These are phyloP conservation scores for Rhyacophila evoluta DNA, from an alignment of 2,888 invertebrate species.

Conservation along the genomic window DNA sequence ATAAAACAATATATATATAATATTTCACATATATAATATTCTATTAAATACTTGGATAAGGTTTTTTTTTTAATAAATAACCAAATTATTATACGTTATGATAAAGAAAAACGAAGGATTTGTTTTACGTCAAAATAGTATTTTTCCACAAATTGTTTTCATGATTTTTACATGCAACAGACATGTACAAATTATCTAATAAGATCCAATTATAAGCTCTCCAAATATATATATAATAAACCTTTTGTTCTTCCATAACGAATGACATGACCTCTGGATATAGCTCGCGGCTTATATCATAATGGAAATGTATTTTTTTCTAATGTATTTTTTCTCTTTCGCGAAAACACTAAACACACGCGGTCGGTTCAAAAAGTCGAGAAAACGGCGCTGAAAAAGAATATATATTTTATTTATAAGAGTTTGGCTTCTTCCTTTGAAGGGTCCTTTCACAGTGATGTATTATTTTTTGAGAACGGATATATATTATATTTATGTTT, in stretches of 20 bases:
- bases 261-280: not conserved
- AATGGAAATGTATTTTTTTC: not conserved
- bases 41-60: too few species aligned
- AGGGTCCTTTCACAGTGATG: not conserved
- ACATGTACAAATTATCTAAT: not conserved
- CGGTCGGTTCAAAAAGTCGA: slow-evolving; percentile 13
- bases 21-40: too few species aligned
- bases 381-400: not conserved
- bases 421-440: not conserved
- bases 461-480: not conserved
- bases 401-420: slow-evolving; percentile 22
- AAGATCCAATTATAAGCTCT: not conserved
- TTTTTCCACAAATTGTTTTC: not conserved
- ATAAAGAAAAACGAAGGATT: too few species aligned
- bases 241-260: not conserved
- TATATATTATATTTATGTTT: slow-evolving; percentile 7
- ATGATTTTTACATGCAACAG: not conserved
- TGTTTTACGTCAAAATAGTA: not conserved
- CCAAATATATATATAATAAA: not conserved
- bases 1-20: too few species aligned
- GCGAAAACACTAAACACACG: not conserved
- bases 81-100: too few species aligned
- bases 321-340: not conserved
- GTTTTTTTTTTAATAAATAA: too few species aligned
- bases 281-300: not conserved